Conservation (phyloP, 2,888 invertebrate species). For the Spilarctia lutea region DNA sequence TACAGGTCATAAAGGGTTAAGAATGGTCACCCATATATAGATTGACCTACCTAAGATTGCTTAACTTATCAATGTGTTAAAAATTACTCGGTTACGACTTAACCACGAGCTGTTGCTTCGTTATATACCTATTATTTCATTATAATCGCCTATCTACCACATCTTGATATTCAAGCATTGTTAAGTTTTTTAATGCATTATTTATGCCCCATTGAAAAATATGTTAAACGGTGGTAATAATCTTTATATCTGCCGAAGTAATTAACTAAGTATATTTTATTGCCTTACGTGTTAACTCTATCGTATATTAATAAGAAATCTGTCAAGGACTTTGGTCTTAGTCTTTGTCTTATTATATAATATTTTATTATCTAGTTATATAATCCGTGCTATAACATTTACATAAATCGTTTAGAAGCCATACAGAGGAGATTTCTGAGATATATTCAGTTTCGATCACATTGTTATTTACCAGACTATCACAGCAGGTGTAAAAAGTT, state of each 20-base stretch:
- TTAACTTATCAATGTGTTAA: no score
- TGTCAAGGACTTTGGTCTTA: neutral
- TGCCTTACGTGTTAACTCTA: neutral
- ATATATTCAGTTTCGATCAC: no score
- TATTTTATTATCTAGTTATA: neutral
- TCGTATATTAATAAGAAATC: neutral
- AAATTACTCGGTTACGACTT: no score
- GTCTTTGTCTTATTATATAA: neutral
- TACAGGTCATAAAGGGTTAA: no score
- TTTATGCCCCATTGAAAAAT: neutral
- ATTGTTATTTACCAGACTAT: no score
- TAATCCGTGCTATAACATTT: no score
- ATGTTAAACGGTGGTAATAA: neutral
- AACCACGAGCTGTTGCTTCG: neutral
- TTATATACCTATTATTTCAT: neutral
- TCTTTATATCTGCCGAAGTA: neutral
- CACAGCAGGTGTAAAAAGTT: no score
- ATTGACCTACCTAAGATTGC: no score
- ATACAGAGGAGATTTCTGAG: no score
- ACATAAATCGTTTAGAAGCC: no score
- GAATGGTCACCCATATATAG: no score
- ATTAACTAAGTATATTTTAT: neutral
- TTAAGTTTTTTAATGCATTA: neutral
- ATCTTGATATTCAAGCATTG: neutral
- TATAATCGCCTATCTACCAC: neutral